Conservation (phyloP, 2,888 invertebrate genomes). For the Apomyelois bistriatella region DNA sequence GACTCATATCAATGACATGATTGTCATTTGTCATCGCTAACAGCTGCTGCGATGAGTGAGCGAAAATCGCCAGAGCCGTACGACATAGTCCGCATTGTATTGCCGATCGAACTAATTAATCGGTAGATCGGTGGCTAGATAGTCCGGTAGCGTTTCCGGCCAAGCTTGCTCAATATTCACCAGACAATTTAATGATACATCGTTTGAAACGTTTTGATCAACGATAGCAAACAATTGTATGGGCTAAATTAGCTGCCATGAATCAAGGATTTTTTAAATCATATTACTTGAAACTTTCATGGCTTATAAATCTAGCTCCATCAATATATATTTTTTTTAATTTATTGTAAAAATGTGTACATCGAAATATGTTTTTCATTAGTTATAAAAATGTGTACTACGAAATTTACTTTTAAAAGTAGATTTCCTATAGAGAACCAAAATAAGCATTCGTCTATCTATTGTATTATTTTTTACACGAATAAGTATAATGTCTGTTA, state of each 20-base stretch:
- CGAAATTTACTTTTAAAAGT: too few species aligned
- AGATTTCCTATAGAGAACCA: too few species aligned
- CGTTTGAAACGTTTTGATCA: slow-evolving; percentile 62
- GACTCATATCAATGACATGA: slow-evolving; percentile 4
- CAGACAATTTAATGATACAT: slow-evolving; percentile 45
- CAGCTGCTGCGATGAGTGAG: slow-evolving; percentile 72
- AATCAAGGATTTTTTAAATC: background rate
- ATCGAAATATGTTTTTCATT: too few species aligned
- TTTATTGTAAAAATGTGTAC: too few species aligned
- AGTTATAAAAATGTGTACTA: too few species aligned
- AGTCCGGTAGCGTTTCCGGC: slow-evolving; percentile 75
- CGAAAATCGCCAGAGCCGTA: slow-evolving; percentile 56
- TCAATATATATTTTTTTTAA: background rate
- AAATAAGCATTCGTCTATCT: too few species aligned
- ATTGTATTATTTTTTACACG: too few species aligned
- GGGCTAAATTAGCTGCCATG: slow-evolving; percentile 30
- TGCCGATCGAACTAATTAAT: slow-evolving; percentile 73
- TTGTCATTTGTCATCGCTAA: slow-evolving; percentile 50
- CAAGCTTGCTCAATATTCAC: slow-evolving; percentile 73
- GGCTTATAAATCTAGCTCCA: background rate
- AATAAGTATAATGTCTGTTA: too few species aligned
- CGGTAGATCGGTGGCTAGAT: slow-evolving; percentile 71
- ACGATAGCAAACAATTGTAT: slow-evolving; percentile 58
- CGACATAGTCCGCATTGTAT: slow-evolving; percentile 72
- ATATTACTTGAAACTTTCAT: background rate